Conservation (phyloP, 2,797 vertebrate genomes). For the Phataginus tricuspis region DNA sequence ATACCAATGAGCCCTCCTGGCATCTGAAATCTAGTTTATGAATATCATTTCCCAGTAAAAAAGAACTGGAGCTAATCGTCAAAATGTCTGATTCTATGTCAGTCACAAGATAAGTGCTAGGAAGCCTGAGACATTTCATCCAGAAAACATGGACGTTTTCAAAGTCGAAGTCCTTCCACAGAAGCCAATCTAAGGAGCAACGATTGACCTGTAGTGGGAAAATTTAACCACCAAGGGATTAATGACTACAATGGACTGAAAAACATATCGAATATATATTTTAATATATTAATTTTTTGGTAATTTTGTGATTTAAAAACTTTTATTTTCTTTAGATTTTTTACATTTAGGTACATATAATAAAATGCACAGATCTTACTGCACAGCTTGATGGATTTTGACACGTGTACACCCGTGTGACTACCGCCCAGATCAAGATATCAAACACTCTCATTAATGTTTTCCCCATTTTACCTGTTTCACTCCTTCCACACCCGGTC, state of each 20-base stretch:
- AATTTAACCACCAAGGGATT: background rate
- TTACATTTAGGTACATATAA: too few relatives aligned
- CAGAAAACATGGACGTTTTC: background rate
- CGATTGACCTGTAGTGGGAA: background rate
- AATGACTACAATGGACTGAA: background rate
- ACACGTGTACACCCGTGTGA: too few relatives aligned
- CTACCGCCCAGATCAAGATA: too few relatives aligned
- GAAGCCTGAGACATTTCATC: background rate
- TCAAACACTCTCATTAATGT: too few relatives aligned
- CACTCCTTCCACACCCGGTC: too few relatives aligned
- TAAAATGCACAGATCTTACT: too few relatives aligned
- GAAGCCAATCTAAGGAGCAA: background rate
- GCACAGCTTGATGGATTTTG: too few relatives aligned
- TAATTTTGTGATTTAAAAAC: too few relatives aligned
- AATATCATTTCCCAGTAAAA: background rate
- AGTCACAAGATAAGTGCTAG: background rate
- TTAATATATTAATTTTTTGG: too few relatives aligned
- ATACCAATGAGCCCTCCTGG: background rate
- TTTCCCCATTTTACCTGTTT: too few relatives aligned
- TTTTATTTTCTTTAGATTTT: too few relatives aligned
- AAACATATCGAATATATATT: background rate
- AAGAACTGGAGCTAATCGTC: background rate
- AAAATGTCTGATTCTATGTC: background rate
- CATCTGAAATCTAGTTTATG: background rate
- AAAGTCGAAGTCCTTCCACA: background rate